These are phyloP conservation scores for Biston stratarius DNA, from an alignment of 2,888 invertebrate genomes.

Conservation along the genomic window DNA sequence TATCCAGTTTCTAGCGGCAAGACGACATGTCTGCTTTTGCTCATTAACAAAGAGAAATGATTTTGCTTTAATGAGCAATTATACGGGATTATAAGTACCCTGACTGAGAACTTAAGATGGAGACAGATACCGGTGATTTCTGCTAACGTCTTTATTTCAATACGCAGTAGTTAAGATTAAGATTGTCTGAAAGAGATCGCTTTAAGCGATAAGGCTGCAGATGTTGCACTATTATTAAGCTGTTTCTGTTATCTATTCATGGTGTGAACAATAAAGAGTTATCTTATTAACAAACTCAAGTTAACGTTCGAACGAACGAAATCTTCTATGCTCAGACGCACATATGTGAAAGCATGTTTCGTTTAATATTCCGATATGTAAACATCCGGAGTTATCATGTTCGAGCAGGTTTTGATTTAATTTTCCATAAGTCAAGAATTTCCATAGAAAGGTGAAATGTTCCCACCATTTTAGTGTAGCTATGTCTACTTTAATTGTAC, in stretches of 20 bases:
- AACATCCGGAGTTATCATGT: slow-evolving; percentile 6
- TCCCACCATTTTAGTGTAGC: neutral
- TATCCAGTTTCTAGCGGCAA: slow-evolving; percentile 26
- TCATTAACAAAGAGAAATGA: slow-evolving; percentile 29
- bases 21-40: slow-evolving; percentile 27
- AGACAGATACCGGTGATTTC: neutral
- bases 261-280: neutral
- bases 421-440: slow-evolving; percentile 13
- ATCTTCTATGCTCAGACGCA: slow-evolving; percentile 8
- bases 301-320: neutral
- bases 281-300: neutral
- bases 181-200: too few relatives aligned
- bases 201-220: too few relatives aligned
- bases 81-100: slow-evolving; percentile 11
- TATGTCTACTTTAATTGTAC: neutral
- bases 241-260: too few relatives aligned
- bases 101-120: slow-evolving; percentile 4
- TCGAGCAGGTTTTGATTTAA: slow-evolving; percentile 1
- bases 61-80: slow-evolving; percentile 41
- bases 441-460: neutral
- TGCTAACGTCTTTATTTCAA: neutral
- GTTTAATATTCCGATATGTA: neutral
- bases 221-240: too few relatives aligned
- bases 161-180: neutral
- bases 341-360: slow-evolving; percentile 7